These are phyloP conservation scores for Antennarius striatus DNA, from an alignment of 2,113 vertebrate species.

Conservation along the genomic window DNA sequence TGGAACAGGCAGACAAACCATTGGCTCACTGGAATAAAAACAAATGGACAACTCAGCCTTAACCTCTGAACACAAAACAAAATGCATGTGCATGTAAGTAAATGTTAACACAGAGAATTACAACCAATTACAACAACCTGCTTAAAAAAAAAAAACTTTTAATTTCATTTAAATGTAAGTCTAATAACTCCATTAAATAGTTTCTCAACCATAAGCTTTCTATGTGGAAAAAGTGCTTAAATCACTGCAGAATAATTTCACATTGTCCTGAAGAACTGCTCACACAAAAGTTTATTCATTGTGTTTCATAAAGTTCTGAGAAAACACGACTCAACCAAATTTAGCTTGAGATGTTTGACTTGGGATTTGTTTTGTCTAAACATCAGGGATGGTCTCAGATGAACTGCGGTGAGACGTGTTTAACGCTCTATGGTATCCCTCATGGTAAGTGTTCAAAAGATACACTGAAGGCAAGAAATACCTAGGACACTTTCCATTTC, in stretches of 20 bases:
- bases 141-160: slow-evolving; percentile 26
- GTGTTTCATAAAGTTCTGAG: slow-evolving; percentile 30
- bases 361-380: slow-evolving; percentile 59
- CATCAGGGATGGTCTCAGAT: slow-evolving; percentile 37
- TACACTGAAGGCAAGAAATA: slow-evolving; percentile 41
- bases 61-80: slow-evolving; percentile 9
- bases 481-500: neutral
- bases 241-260: slow-evolving; percentile 40
- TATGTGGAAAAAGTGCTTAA: slow-evolving; percentile 30
- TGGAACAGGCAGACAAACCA: slow-evolving; percentile 52
- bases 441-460: slow-evolving; percentile 36
- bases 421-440: slow-evolving; percentile 43
- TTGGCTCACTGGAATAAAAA: slow-evolving; percentile 64
- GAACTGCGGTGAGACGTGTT: slow-evolving; percentile 45
- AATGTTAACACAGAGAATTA: slow-evolving; percentile 8
- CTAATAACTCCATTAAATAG: slow-evolving; percentile 50
- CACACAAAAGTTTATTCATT: slow-evolving; percentile 11
- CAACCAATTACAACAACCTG: slow-evolving; percentile 34
- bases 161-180: slow-evolving; percentile 55
- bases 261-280: slow-evolving; percentile 28
- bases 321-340: slow-evolving; percentile 15
- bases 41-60: neutral
- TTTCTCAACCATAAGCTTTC: slow-evolving; percentile 37
- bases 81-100: slow-evolving; percentile 17
- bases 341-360: slow-evolving; percentile 33